Evolutionary conservation across 1,140 invertebrate genomes (phyloP), one percentile per base, ranked within the genome.

Genomic region (Aphidius gifuensis): DNA sequence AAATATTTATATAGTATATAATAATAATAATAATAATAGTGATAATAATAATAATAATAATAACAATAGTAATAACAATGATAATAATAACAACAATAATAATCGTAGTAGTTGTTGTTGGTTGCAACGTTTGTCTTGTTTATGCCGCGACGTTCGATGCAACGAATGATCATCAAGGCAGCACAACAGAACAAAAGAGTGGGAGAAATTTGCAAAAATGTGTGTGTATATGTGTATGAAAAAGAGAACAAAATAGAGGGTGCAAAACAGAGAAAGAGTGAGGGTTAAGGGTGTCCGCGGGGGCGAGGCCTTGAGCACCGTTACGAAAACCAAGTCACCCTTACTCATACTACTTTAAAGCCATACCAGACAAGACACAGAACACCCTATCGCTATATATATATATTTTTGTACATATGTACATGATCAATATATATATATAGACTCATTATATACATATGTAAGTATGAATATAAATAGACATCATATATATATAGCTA

Each of bases 201-300:
- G 60, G 64, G 48, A 62, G 48, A 50, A 48, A 54, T 39, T n/a
- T 43, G 39, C 60, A 39, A 55, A 54, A 61, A 64, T 32, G 56
- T 56, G 51, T 49, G 58, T 43, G n/a, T 42, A 43, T 42, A 43
- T 32, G 64, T 56, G 64, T 55, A 46, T 61, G 58, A 62, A 57
- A 32, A 32, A 32, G 23, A 32, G 23, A 32, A 32, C 23, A 32
- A 32, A 32, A 32, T 32, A 32, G 23, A 32, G 23, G 23, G 23
- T 32, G 23, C 23, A 32, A 32, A 32, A 32, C 23, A 64, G 67
- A 64, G 47, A 66, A 66, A 65, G 60, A 68, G 64, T 62, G 66
- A 68, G 66, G 55, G 56, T 32, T 32, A 32, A 32, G 50, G 56
- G 47, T 39, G 54, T 16, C 44, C 11, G 8, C 48, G 60, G 58